These are phyloP conservation scores for Amphibalanus amphitrite DNA, from an alignment of 1,140 invertebrate genomes.

Conservation along the genomic window DNA sequence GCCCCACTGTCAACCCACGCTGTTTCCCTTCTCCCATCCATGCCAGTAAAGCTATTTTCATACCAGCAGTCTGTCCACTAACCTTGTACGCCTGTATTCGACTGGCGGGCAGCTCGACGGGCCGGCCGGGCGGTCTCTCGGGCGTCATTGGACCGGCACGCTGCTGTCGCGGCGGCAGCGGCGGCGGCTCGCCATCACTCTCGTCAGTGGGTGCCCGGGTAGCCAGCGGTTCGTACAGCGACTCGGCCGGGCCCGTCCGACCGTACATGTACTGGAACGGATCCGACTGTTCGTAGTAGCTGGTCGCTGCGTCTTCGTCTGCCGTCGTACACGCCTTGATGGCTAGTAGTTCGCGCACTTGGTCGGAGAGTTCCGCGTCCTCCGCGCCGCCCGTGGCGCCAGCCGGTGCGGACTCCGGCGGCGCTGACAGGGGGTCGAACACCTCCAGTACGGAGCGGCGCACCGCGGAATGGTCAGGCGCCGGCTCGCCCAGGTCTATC, in stretches of 20 bases:
- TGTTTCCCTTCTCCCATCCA: no score
- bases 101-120: background rate
- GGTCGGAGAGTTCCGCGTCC: background rate
- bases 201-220: constrained; percentile 15
- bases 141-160: constrained; percentile 8
- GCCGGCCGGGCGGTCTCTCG: background rate
- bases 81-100: constrained; percentile 8
- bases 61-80: background rate
- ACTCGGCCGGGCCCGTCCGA: constrained; percentile 13
- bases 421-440: constrained; percentile 11
- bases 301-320: constrained; percentile 5
- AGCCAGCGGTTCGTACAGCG: constrained; percentile 16
- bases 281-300: constrained; percentile 19
- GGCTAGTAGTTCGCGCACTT: background rate
- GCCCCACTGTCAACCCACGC: no score
- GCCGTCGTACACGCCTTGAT: background rate
- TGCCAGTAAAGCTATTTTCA: no score
- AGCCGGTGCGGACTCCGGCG: background rate
- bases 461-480: background rate
- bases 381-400: background rate
- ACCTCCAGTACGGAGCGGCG: constrained; percentile 7
- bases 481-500: constrained; percentile 4
- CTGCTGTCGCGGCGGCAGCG: constrained; percentile 14
- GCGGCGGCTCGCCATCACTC: constrained; percentile 17
- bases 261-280: constrained; percentile 20